A percentile compares a stretch with the other conserved stretches of the same genome.
These are phyloP conservation scores for Leptinotarsa defecta DNA, from an alignment of 1,140 invertebrate genomes.

Conservation along the genomic window DNA sequence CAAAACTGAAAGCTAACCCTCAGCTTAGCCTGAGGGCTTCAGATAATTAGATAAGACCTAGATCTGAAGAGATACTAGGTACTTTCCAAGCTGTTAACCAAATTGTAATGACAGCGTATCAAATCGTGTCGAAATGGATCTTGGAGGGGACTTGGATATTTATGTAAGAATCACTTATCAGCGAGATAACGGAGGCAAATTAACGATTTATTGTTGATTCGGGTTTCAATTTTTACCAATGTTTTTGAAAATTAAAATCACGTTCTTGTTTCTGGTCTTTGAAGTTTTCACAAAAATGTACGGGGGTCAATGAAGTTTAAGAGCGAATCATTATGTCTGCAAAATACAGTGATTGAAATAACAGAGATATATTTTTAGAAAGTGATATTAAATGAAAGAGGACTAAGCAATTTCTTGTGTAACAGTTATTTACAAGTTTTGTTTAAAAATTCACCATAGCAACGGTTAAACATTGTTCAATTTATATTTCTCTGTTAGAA, in stretches of 20 bases:
- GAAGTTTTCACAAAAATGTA: not conserved
- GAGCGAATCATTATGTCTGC: not conserved
- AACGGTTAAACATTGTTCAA: too few species aligned
- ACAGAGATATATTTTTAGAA: not conserved
- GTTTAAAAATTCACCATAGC: too few species aligned
- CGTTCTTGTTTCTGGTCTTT: not conserved
- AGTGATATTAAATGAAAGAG: too few species aligned
- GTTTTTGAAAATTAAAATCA: not conserved
- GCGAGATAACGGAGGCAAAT: conserved; percentile 28
- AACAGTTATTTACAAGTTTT: too few species aligned
- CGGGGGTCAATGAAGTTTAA: not conserved
- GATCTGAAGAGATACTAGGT: not conserved
- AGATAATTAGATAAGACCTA: not conserved
- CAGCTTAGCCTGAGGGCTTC: not conserved
- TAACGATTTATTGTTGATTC: conserved; percentile 14
- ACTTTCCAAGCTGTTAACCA: not conserved
- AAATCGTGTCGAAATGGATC: conserved; percentile 22
- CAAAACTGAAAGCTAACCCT: not conserved
- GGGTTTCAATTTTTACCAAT: not conserved
- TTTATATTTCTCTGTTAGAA: too few species aligned
- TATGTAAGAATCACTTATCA: conserved; percentile 43
- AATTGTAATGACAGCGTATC: not conserved
- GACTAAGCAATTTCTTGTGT: too few species aligned
- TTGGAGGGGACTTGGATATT: conserved; percentile 32
- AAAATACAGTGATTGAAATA: not conserved